Evolutionary conservation across 2,113 vertebrate species (phyloP).

Genomic region (Leiothrix lutea): DNA sequence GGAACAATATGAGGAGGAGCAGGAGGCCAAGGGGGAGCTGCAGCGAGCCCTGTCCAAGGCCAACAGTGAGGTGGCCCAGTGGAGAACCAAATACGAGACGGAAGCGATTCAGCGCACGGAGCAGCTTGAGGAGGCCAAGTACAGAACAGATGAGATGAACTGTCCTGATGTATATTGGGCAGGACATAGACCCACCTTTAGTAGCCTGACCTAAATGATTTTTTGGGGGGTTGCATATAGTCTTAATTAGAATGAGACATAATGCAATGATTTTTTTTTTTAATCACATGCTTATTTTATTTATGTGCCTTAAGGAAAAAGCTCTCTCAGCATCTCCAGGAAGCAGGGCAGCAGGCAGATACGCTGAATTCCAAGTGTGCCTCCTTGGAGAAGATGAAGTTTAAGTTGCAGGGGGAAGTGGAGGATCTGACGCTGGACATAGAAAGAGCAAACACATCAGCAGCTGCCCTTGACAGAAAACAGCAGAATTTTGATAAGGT

Average conservation of each 20-base stretch:
- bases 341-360: conserved; percentile 69
- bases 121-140: conserved; percentile 92
- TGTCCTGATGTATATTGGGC: not conserved
- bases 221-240: not conserved
- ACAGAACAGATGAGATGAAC: not conserved
- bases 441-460: conserved; percentile 73
- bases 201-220: not conserved
- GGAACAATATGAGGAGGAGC: conserved; percentile 46
- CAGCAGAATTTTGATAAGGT: conserved; percentile 88
- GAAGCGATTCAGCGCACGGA: conserved; percentile 82
- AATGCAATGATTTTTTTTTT: not conserved
- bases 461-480: conserved; percentile 75
- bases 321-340: conserved; percentile 73
- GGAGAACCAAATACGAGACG: conserved; percentile 21
- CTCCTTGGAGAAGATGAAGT: conserved; percentile 76
- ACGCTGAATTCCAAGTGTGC: conserved; percentile 73
- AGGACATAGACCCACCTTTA: not conserved
- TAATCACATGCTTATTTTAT: not conserved
- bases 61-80: conserved; percentile 13
- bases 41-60: conserved; percentile 33
- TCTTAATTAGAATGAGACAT: not conserved
- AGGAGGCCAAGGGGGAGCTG: conserved; percentile 37
- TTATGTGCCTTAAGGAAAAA: conserved; percentile 68
- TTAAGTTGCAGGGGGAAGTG: conserved; percentile 71
- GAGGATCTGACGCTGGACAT: conserved; percentile 81